Evolutionary conservation across 1,140 invertebrate species (phyloP).

Genomic region (Grapholita molesta): DNA sequence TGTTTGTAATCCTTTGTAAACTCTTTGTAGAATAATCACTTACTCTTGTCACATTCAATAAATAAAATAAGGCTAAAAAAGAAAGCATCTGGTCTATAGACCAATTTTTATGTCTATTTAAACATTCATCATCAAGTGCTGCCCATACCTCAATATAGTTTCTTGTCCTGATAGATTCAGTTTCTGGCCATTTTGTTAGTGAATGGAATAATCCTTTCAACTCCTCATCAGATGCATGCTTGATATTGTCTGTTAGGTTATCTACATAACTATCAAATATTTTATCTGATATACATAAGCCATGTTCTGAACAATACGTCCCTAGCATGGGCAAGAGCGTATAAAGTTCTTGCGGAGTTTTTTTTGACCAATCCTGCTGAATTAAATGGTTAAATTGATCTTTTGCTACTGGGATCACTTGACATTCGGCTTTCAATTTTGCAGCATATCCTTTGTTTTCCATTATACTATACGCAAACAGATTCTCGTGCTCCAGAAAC

Average conservation of each 20-base stretch:
- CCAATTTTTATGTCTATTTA: constrained; percentile 63
- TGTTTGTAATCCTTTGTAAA: constrained; percentile 73
- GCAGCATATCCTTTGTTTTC: constrained; percentile 51
- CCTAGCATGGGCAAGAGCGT: constrained; percentile 57
- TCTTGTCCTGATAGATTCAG: constrained; percentile 58
- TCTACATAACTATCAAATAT: constrained; percentile 70
- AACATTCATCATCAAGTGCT: constrained; percentile 77
- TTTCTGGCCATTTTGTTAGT: constrained; percentile 63
- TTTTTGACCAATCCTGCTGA: constrained; percentile 42
- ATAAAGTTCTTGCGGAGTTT: constrained; percentile 48
- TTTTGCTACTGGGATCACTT: constrained; percentile 23
- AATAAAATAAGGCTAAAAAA: constrained; percentile 75
- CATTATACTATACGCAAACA: constrained; percentile 61
- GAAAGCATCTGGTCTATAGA: constrained; percentile 65
- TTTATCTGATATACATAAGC: constrained; percentile 58
- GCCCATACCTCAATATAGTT: constrained; percentile 79
- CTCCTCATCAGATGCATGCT: constrained; percentile 68
- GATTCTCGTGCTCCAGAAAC: constrained; percentile 61
- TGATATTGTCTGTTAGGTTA: constrained; percentile 65
- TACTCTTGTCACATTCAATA: constrained; percentile 56
- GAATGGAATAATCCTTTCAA: constrained; percentile 62
- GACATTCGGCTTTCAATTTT: constrained; percentile 30
- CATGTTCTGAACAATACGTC: constrained; percentile 57
- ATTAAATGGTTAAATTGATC: constrained; percentile 41
- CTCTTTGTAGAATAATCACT: constrained; percentile 67